Evolutionary conservation across 2,113 vertebrate genomes (phyloP).

Genomic region (Archilochus colubris): DNA sequence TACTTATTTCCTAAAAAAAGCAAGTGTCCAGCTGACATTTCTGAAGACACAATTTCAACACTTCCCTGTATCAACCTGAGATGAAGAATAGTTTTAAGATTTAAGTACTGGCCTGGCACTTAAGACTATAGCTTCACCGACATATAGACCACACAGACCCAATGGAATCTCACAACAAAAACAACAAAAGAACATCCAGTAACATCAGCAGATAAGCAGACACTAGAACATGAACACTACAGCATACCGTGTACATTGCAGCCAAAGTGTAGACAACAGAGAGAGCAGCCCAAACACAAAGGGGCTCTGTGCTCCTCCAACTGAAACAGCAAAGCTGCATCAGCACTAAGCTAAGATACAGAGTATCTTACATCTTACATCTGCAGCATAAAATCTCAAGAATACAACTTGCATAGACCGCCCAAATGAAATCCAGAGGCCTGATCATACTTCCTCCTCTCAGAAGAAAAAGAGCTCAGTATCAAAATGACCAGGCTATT

Average conservation of each 20-base stretch:
- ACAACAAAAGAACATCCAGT: neutral
- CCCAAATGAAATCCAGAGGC: neutral
- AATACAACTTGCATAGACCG: neutral
- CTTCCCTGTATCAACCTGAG: neutral
- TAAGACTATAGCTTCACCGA: neutral
- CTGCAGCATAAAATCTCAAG: neutral
- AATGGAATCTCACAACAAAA: neutral
- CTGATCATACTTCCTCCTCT: neutral
- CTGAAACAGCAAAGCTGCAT: neutral
- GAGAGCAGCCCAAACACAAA: neutral
- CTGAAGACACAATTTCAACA: neutral
- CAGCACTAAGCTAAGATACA: neutral
- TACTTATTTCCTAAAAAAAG: neutral
- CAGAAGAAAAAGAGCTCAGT: neutral
- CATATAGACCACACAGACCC: neutral
- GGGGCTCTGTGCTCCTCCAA: neutral
- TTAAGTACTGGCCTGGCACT: neutral
- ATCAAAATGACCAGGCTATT: neutral
- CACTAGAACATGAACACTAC: neutral
- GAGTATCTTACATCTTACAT: neutral
- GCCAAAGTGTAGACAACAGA: neutral
- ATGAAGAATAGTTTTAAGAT: neutral
- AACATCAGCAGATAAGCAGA: neutral
- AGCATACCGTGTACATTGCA: rapidly evolving
- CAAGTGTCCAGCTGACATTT: neutral